A percentile compares a stretch with the other conserved stretches of the same genome.
Evolutionary conservation across 2,797 vertebrate genomes (phyloP).

Genomic region (Rallus crepitans): DNA sequence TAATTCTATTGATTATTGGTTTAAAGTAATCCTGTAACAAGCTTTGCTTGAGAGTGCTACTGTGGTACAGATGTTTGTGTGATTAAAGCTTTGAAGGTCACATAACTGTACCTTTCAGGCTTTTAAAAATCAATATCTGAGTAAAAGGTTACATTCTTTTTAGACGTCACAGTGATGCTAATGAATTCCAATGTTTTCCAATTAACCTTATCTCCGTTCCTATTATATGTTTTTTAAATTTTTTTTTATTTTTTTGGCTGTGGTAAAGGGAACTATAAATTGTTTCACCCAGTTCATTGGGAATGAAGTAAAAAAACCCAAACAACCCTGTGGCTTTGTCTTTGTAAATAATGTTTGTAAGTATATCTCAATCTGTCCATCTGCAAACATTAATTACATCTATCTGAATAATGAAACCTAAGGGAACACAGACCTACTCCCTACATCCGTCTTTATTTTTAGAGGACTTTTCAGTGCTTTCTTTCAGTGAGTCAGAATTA

Average conservation of each 20-base stretch:
- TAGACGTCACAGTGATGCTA: background rate
- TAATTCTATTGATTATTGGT: constrained; percentile 50
- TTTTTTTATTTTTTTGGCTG: background rate
- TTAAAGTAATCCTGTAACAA: constrained; percentile 66
- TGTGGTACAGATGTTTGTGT: background rate
- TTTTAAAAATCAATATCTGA: background rate
- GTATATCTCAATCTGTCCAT: background rate
- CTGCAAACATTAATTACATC: background rate
- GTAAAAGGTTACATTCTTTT: background rate
- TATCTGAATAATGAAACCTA: background rate
- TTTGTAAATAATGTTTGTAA: background rate
- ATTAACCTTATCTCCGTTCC: background rate
- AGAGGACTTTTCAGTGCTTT: background rate
- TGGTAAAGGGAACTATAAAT: background rate
- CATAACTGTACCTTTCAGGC: background rate
- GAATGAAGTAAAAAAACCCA: background rate
- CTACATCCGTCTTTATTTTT: background rate
- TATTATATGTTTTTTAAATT: background rate
- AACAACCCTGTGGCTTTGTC: background rate
- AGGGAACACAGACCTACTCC: background rate
- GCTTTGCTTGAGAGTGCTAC: constrained; percentile 40
- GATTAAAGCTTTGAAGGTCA: constrained; percentile 52
- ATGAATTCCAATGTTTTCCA: background rate
- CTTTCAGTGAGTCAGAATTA: background rate
- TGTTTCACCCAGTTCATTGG: background rate